phyloP scores from a whole-genome alignment of 2,797 vertebrate genomes.

The Amniataba percoides region DNA sequence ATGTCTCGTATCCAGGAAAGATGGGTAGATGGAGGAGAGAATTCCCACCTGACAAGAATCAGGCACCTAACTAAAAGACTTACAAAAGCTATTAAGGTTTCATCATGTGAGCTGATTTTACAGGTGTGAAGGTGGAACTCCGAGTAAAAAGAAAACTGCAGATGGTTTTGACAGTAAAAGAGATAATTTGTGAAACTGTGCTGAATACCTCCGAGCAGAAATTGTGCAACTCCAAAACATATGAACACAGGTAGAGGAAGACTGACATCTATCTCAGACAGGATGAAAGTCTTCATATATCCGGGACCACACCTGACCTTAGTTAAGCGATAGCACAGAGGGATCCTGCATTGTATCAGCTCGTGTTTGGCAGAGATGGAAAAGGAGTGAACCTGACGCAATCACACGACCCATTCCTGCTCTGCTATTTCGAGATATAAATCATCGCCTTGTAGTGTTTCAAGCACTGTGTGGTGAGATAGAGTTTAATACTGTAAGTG shows the following conservation, averaged over 20 bases:
- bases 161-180: neutral
- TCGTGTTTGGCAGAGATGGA: conserved; percentile 10
- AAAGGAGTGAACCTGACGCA: conserved; percentile 23
- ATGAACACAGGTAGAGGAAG: conserved; percentile 4
- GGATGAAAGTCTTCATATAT: conserved; percentile 27
- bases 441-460: conserved; percentile 25
- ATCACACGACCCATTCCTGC: conserved; percentile 15
- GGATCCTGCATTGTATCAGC: conserved; percentile 19
- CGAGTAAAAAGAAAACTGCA: neutral
- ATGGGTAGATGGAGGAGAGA: neutral
- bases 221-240: conserved; percentile 10
- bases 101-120: conserved; percentile 1
- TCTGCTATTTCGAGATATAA: conserved; percentile 29
- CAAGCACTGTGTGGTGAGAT: conserved; percentile 1
- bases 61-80: conserved; percentile 1
- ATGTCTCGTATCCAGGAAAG: neutral
- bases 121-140: conserved; percentile 3
- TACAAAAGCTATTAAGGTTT: conserved; percentile 2
- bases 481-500: conserved; percentile 22
- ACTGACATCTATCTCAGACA: conserved; percentile 1
- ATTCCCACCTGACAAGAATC: neutral
- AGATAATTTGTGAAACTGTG: conserved; percentile 5
- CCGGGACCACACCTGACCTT: conserved; percentile 27
- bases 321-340: conserved; percentile 16
- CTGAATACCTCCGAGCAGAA: neutral